A percentile compares a stretch with the other conserved stretches of the same genome.
phyloP scores from a whole-genome alignment of 2,113 vertebrate species.

The Excalfactoria chinensis region DNA sequence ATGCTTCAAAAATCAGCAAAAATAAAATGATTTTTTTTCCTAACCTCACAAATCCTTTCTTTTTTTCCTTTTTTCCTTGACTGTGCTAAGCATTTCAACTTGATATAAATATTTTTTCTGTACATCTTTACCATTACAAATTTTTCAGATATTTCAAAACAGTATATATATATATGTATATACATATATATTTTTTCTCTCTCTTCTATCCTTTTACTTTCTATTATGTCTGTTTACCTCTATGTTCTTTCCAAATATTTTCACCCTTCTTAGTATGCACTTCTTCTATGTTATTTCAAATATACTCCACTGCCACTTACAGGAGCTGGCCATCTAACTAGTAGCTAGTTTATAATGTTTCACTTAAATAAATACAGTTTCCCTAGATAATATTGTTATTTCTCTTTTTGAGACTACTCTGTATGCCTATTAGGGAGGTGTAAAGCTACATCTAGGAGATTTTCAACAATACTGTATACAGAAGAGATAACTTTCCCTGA shows the following conservation, averaged over 20 bases:
- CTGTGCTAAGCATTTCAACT: neutral
- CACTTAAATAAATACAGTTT: neutral
- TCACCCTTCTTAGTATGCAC: neutral
- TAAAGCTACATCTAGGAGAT: neutral
- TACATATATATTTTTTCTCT: no score
- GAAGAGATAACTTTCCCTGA: neutral
- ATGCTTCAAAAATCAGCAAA: neutral
- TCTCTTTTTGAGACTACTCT: neutral
- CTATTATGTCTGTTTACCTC: neutral
- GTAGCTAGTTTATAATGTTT: neutral
- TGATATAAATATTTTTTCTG: neutral
- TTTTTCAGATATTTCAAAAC: neutral
- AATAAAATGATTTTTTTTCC: neutral
- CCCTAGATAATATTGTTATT: neutral
- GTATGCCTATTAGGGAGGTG: no score
- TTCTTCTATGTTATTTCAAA: neutral
- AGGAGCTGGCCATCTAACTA: neutral
- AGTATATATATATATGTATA: no score
- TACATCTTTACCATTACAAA: neutral
- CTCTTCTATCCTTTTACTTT: neutral
- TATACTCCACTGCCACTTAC: neutral
- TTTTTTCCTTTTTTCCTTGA: neutral
- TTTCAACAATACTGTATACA: neutral
- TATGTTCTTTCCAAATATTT: neutral
- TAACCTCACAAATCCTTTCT: neutral